These are phyloP conservation scores for Epirrhoe alternata DNA, from an alignment of 2,888 invertebrate species.

Conservation along the genomic window DNA sequence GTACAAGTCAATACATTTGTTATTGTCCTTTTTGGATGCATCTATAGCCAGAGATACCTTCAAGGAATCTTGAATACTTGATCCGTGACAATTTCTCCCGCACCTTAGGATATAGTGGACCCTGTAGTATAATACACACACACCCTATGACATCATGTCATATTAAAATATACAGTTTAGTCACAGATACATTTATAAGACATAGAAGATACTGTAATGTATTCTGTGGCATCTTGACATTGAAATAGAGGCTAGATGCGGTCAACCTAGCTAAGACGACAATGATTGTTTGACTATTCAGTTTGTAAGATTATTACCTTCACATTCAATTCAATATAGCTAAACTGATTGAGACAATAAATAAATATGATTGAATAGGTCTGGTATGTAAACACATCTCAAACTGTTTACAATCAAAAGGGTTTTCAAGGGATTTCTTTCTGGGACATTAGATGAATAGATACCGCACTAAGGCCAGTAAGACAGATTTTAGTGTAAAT, in stretches of 20 bases:
- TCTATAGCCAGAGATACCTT: no score
- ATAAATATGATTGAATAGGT: neutral
- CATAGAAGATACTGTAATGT: neutral
- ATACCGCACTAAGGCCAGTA: neutral
- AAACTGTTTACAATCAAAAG: no score
- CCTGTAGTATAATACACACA: neutral
- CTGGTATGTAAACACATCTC: neutral
- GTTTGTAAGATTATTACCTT: neutral
- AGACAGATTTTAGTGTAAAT: neutral
- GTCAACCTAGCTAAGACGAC: conserved; percentile 18
- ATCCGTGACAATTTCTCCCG: no score
- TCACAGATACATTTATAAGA: conserved; percentile 1
- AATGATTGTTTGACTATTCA: conserved; percentile 3
- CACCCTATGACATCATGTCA: conserved; percentile 19
- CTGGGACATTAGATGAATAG: neutral
- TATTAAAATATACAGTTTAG: conserved; percentile 3
- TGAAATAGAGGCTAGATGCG: conserved; percentile 20
- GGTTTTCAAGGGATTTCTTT: neutral
- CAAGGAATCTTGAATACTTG: no score
- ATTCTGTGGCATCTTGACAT: conserved; percentile 17
- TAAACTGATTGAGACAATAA: neutral
- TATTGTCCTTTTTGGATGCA: no score
- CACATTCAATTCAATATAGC: neutral
- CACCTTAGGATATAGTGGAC: no score
- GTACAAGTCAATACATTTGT: no score